Conservation (phyloP, 92 coral and sea anemone species). For the Porites cylindrica region DNA sequence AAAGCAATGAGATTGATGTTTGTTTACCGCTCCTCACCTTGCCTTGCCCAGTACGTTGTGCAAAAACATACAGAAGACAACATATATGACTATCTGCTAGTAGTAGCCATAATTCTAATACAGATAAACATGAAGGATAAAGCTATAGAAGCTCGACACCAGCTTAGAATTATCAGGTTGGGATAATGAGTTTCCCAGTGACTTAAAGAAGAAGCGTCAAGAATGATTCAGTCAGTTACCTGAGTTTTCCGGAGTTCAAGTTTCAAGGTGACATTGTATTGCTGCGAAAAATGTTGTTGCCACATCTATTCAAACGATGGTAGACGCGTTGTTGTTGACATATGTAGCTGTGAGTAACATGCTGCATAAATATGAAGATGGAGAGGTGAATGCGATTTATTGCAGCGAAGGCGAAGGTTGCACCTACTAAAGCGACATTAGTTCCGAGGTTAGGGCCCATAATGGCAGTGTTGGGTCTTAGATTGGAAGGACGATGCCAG, state of each 20-base stretch:
- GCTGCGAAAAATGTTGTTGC: neutral
- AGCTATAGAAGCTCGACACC: too few relatives aligned
- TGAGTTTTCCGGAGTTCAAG: slow-evolving; percentile 13
- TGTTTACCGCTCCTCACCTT: too few relatives aligned
- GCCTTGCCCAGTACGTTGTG: too few relatives aligned
- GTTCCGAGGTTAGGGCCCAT: slow-evolving; percentile 47
- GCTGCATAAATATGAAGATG: slow-evolving; percentile 48
- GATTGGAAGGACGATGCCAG: slow-evolving; percentile 57
- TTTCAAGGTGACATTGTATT: slow-evolving; percentile 4
- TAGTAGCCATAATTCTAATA: too few relatives aligned
- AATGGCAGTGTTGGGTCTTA: slow-evolving; percentile 62
- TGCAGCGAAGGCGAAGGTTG: slow-evolving; percentile 75
- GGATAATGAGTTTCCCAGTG: slow-evolving; percentile 53
- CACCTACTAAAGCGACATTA: slow-evolving; percentile 53
- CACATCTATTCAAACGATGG: slow-evolving; percentile 55
- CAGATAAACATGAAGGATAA: too few relatives aligned
- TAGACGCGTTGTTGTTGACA: slow-evolving; percentile 51
- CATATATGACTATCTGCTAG: too few relatives aligned
- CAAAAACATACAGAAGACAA: too few relatives aligned
- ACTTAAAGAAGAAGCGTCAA: slow-evolving; percentile 27
- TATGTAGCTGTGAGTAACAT: slow-evolving; percentile 65
- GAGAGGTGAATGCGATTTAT: slow-evolving; percentile 40
- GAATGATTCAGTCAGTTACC: slow-evolving; percentile 30
- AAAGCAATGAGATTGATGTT: too few relatives aligned
- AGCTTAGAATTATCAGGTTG: too few relatives aligned